Base-by-base conservation (phyloP, 2,888 invertebrate genomes). In the Callyntrura guangdongensis region DNA sequence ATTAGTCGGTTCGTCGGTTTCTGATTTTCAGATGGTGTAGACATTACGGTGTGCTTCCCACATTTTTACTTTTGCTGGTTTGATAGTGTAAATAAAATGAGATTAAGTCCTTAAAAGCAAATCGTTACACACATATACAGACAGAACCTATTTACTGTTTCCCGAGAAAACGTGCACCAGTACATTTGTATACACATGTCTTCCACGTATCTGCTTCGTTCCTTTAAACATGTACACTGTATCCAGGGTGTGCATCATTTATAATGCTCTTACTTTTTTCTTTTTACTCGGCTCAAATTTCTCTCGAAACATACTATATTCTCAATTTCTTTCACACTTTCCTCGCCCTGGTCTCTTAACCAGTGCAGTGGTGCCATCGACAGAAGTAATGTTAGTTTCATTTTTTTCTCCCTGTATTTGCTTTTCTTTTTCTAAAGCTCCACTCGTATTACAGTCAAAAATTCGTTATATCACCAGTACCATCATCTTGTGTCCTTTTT, bases 401-500 rank as follows among this genome's bases (percentile, higher is more conserved):
- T 59, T 64, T 83, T 45, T 61, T 64, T 81, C 12, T 36, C 36
- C 6, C 6, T 36, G 2, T 36, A 6, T 36, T 36, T 6, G 2
- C 36, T 36, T 83, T 83, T 22, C 82, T 53, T 81, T 83, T 20
- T 14, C 64, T 83, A 45, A 45, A 61, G 61, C 81, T 59, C 59
- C 36, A 59, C 59, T 83, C 82, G 45, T 36, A 83, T 83, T 83
- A 64, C 82, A 83, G 59, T 6, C 56, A 81, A 36, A 83, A 61
- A 83, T 22, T 64, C 47, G 14, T 64, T 20, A 17, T 45, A 83
- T 53, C 53, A 74, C 17, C 47, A 49, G n/a, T 20, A 53, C 6
- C 53, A 22, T 20, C 25, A 77, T 53, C 22, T 8, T 47, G 64
- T 64, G 64, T 64, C 64, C 22, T 64, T 25, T 25, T 25, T 25